Conservation (phyloP, 2,888 invertebrate genomes). For the Phaonia tiefii region DNA sequence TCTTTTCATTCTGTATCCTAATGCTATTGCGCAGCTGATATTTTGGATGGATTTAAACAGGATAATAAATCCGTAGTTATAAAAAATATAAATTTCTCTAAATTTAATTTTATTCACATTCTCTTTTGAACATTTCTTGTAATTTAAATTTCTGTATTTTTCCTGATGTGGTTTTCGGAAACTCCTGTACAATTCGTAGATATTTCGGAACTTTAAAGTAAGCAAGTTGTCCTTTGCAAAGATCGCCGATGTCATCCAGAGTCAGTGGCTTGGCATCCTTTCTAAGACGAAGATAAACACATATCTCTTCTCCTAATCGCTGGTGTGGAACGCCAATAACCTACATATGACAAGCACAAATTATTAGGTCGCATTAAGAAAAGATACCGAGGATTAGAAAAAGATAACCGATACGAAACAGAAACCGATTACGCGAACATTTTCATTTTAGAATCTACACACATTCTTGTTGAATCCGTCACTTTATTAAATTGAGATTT, state of each 20-base stretch:
- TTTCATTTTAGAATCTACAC: no score
- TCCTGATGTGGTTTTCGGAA: constrained; percentile 89
- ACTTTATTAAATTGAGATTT: no score
- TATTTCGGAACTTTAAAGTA: constrained; percentile 89
- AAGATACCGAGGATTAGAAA: no score
- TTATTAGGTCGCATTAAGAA: no score
- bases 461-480: no score
- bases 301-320: constrained; percentile 87
- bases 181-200: constrained; percentile 84
- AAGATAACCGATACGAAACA: no score
- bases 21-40: no score
- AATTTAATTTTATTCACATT: not conserved
- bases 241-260: constrained; percentile 82
- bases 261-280: constrained; percentile 78
- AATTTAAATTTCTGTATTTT: constrained; percentile 87
- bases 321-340: constrained; percentile 85
- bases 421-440: no score
- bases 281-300: constrained; percentile 83
- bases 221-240: constrained; percentile 85
- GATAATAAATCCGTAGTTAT: no score
- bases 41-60: no score
- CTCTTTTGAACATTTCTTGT: constrained; percentile 71
- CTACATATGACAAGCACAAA: constrained; percentile 73
- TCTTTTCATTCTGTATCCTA: no score
- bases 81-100: no score